Evolutionary conservation across 2,797 vertebrate species (phyloP).

Genomic region (Poecilia gillii): DNA sequence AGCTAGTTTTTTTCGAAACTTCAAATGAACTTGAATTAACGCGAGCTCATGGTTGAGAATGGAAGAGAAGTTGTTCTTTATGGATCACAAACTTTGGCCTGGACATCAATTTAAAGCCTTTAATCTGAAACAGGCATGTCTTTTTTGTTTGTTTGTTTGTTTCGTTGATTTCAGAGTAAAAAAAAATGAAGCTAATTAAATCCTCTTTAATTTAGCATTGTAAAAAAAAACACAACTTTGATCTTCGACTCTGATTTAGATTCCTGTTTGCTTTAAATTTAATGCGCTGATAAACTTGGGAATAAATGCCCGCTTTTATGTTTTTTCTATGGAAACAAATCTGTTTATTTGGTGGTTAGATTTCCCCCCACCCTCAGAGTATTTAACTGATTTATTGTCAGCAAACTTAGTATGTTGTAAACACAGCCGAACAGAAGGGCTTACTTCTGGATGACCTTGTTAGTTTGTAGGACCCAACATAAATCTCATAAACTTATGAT

Average conservation of each 20-base stretch:
- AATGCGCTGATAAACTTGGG: neutral
- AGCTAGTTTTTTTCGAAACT: neutral
- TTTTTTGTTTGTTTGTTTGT: neutral
- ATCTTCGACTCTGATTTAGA: neutral
- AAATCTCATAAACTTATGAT: conserved; percentile 19
- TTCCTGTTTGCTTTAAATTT: neutral
- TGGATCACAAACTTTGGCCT: neutral
- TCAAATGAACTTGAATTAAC: neutral
- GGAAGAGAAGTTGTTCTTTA: neutral
- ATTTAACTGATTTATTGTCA: conserved; percentile 44
- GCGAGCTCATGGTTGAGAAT: neutral
- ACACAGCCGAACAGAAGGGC: conserved; percentile 31
- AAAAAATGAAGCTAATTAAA: neutral
- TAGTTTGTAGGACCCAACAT: conserved; percentile 33
- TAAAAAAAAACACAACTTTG: neutral
- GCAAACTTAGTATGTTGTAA: conserved; percentile 38
- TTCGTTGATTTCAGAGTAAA: neutral
- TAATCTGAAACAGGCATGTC: neutral
- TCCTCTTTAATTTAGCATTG: neutral
- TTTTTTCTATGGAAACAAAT: conserved; percentile 1
- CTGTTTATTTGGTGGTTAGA: conserved; percentile 7
- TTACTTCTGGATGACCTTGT: conserved; percentile 34
- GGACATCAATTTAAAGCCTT: neutral
- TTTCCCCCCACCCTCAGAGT: conserved; percentile 17
- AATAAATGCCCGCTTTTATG: neutral